A percentile compares a stretch with the other conserved stretches of the same genome.
Conservation (phyloP, 2,113 vertebrate species). For the Pholis gunnellus region DNA sequence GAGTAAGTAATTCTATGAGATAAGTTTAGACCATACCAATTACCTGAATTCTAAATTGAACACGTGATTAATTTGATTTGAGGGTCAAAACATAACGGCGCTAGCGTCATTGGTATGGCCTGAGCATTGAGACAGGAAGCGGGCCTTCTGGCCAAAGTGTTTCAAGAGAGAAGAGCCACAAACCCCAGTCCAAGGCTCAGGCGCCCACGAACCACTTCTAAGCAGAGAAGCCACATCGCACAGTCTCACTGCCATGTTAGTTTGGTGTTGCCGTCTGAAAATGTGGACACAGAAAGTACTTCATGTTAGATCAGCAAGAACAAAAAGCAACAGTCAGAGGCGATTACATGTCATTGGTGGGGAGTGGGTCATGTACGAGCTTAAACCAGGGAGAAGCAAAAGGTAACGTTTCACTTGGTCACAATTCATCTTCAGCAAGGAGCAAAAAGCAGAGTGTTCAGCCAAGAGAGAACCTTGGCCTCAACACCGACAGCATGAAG, state of each 20-base stretch:
- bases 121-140: constrained; percentile 83
- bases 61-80: constrained; percentile 15
- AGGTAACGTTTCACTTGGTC: constrained; percentile 88
- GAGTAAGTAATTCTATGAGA: constrained; percentile 4
- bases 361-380: constrained; percentile 7
- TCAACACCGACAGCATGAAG: constrained; percentile 46
- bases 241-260: constrained; percentile 99
- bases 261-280: constrained; percentile 98
- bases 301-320: constrained; percentile 91
- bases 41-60: constrained; percentile 40
- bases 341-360: constrained; percentile 87
- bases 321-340: constrained; percentile 88
- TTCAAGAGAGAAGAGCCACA: constrained; percentile 91
- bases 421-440: constrained; percentile 52
- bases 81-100: constrained; percentile 3
- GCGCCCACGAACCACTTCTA: constrained; percentile 99
- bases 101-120: constrained; percentile 91
- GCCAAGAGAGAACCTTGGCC: constrained; percentile 29
- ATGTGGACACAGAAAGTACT: constrained; percentile 98
- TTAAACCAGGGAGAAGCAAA: constrained; percentile 85
- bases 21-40: constrained; percentile 73
- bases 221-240: constrained; percentile 99
- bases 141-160: constrained; percentile 62
- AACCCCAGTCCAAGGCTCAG: constrained; percentile 99
- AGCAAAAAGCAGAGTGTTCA: constrained; percentile 10